Base-by-base conservation (phyloP, 2,113 vertebrate species). In the Ifrita kowaldi region DNA sequence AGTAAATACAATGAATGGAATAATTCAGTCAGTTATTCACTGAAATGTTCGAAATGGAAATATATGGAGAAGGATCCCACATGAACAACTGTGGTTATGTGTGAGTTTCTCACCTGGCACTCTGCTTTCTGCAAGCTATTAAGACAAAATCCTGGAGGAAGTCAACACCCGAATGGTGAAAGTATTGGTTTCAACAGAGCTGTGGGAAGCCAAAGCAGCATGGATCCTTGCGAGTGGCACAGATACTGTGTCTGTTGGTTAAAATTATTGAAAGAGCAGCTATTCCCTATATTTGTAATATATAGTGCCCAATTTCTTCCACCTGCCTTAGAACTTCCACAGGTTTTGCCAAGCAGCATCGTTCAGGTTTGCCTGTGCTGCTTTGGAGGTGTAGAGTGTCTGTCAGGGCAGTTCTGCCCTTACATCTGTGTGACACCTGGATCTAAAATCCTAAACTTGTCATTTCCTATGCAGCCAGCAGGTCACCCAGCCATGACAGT, bases 241-340 rank as follows among this genome's bases (percentile, higher is more conserved):
- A 83, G 37, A 24, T 26, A 2, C 9, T 21, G 28, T 77, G 35
- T 78, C 22, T 80, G 7, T 23, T 46, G 65, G n/a, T 35, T 80
- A 60, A 18, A 7, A 13, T 32, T 4, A 13, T 1, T 19, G 30
- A 21, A 42, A 65, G 24, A 74, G 22, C 39, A 78, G 41, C 49
- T 49, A 2, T 33, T 64, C 53, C 49, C 44, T 18, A 4, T 11
- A 65, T 62, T 37, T 6, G 1, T 9, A 21, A 11, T 11, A 10
- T 13, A 7, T 0, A 14, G 55, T 6, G 32, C 24, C 27, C 11
- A 60, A 1, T 55, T 77, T 35, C 37, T 75, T 16, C 46, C 41
- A 41, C 1, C 2, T 24, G 20, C 7, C 46, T 46, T 33, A 14
- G 24, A 42, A 0, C 28, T 32, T 41, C 1, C 53, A 4, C 30